Conservation (phyloP, 2,797 vertebrate genomes). For the Lycodopsis pacificus region DNA sequence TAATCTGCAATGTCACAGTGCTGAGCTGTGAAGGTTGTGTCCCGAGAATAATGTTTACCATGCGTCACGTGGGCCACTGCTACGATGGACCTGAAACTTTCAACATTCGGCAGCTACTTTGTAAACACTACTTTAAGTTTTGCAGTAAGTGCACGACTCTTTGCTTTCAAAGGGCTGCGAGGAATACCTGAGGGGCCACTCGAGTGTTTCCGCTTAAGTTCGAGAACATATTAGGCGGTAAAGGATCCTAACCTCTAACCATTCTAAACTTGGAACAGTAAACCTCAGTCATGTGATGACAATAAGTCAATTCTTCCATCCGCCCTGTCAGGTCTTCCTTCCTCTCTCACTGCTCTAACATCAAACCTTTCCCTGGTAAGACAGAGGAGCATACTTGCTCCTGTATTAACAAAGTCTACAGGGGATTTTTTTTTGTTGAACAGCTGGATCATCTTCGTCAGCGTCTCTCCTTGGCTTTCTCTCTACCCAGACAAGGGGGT, state of each 20-base stretch:
- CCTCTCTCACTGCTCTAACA: conserved; percentile 24
- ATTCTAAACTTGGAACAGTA: conserved; percentile 18
- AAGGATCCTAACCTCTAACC: conserved; percentile 9
- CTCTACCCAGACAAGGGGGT: conserved; percentile 35
- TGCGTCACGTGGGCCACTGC: conserved; percentile 25
- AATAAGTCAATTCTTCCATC: not conserved
- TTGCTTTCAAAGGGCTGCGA: conserved; percentile 10
- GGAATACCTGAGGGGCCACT: conserved; percentile 4
- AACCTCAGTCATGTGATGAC: conserved; percentile 12
- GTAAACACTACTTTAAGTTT: conserved; percentile 7
- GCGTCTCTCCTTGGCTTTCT: conserved; percentile 30
- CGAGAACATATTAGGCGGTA: conserved; percentile 17
- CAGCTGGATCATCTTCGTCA: conserved; percentile 62
- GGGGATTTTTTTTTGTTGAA: not conserved
- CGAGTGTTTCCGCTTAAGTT: conserved; percentile 47
- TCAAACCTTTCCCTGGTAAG: conserved; percentile 10
- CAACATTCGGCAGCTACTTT: conserved; percentile 6
- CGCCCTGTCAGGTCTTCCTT: conserved; percentile 21
- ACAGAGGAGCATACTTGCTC: not conserved
- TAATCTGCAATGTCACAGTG: conserved; percentile 32
- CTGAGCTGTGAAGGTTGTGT: conserved; percentile 47
- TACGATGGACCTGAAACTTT: conserved; percentile 2
- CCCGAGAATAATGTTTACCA: conserved; percentile 39
- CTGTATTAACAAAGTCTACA: conserved; percentile 7
- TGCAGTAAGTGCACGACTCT: conserved; percentile 7